Evolutionary conservation across 92 coral and sea anemone genomes (phyloP).

Genomic region (Blastomussa wellsi): DNA sequence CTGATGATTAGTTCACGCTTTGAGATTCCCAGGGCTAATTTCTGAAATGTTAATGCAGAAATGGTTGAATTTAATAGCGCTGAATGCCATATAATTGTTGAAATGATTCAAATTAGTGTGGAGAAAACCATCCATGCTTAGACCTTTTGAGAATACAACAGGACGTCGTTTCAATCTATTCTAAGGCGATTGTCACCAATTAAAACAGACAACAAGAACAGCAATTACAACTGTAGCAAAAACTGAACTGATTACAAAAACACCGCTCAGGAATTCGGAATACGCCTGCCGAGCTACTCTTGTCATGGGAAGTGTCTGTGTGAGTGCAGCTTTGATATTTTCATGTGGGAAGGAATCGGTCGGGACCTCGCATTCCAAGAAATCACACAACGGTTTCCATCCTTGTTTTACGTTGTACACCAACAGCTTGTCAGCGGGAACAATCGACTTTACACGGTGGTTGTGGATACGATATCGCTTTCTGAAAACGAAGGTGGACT

Average conservation of each 20-base stretch:
- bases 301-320: not conserved
- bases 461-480: conserved; percentile 53
- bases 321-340: conserved; percentile 33
- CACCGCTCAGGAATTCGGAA: not conserved
- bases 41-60: too few relatives aligned
- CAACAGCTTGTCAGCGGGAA: conserved; percentile 54
- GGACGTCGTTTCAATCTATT: too few relatives aligned
- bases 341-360: conserved; percentile 40
- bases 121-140: too few relatives aligned
- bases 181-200: not conserved
- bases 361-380: conserved; percentile 37
- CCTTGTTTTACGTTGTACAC: conserved; percentile 48
- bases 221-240: not conserved
- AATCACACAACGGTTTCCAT: conserved; percentile 58
- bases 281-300: not conserved
- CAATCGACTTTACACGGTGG: conserved; percentile 46
- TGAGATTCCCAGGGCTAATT: too few relatives aligned
- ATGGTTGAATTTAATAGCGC: too few relatives aligned
- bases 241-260: not conserved
- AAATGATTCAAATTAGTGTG: too few relatives aligned
- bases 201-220: not conserved
- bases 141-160: too few relatives aligned
- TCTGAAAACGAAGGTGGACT: conserved; percentile 18
- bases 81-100: too few relatives aligned
- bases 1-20: too few relatives aligned